These are phyloP conservation scores for Corythornis vintsioides DNA, from an alignment of 2,113 vertebrate genomes.

Conservation along the genomic window DNA sequence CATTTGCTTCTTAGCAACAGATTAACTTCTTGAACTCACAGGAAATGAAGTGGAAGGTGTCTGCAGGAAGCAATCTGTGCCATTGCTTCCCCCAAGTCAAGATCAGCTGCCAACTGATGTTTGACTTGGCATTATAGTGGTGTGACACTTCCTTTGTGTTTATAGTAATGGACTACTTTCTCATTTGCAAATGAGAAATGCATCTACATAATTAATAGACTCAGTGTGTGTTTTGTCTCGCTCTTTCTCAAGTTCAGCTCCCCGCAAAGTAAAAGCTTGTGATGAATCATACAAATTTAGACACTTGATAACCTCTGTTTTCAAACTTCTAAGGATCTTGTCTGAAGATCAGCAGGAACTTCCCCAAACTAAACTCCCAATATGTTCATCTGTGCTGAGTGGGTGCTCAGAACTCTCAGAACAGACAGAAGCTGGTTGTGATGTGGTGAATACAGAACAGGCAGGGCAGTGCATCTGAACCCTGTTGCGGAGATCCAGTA, in stretches of 20 bases:
- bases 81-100: neutral
- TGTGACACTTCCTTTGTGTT: neutral
- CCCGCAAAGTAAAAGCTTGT: fast-evolving
- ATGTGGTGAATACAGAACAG: neutral
- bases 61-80: neutral
- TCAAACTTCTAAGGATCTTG: neutral
- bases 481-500: neutral
- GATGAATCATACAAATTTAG: neutral
- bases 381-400: neutral
- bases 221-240: neutral
- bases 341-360: neutral
- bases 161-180: neutral
- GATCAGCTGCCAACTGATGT: neutral
- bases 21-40: neutral
- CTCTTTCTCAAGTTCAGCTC: neutral
- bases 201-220: neutral
- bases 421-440: neutral
- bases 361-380: neutral
- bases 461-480: fast-evolving
- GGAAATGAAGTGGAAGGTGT: neutral
- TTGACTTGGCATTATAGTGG: neutral
- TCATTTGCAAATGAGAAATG: neutral
- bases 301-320: neutral
- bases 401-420: neutral
- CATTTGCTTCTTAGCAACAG: neutral